Conservation (phyloP, 1,140 invertebrate species). For the Micrasema longulum region DNA sequence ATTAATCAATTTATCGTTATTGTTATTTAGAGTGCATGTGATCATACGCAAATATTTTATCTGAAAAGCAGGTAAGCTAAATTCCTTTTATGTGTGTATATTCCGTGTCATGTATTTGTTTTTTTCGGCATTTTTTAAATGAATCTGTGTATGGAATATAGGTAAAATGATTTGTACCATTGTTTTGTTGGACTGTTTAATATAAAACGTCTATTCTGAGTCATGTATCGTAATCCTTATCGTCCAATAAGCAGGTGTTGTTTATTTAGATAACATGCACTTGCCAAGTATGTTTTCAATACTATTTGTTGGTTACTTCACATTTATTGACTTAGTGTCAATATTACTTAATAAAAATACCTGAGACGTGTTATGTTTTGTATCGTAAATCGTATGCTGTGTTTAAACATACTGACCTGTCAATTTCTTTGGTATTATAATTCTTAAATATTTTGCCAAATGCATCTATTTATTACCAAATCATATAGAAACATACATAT, state of each 20-base stretch:
- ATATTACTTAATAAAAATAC: slow-evolving; percentile 26
- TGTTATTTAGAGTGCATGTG: slow-evolving; percentile 31
- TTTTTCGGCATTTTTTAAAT: not conserved
- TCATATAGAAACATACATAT: too few relatives aligned
- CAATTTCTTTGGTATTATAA: too few relatives aligned
- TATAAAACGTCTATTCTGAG: not conserved
- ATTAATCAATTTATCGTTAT: slow-evolving; percentile 4
- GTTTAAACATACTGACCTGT: too few relatives aligned
- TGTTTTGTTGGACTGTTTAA: slow-evolving; percentile 20
- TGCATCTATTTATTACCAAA: too few relatives aligned
- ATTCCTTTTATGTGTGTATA: not conserved
- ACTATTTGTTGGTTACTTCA: slow-evolving; percentile 2
- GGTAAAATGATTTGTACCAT: not conserved
- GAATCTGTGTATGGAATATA: not conserved
- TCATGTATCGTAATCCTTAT: slow-evolving; percentile 3
- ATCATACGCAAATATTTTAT: slow-evolving; percentile 6
- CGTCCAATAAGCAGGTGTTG: not conserved
- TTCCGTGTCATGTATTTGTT: not conserved
- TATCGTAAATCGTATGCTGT: not conserved
- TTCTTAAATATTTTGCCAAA: too few relatives aligned
- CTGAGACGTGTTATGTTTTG: not conserved
- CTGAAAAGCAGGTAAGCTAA: slow-evolving; percentile 13
- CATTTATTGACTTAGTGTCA: slow-evolving; percentile 26
- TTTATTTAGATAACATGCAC: slow-evolving; percentile 23
- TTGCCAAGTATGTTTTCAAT: not conserved